These are phyloP conservation scores for Callipepla californica DNA, from an alignment of 2,113 vertebrate species.

Conservation along the genomic window DNA sequence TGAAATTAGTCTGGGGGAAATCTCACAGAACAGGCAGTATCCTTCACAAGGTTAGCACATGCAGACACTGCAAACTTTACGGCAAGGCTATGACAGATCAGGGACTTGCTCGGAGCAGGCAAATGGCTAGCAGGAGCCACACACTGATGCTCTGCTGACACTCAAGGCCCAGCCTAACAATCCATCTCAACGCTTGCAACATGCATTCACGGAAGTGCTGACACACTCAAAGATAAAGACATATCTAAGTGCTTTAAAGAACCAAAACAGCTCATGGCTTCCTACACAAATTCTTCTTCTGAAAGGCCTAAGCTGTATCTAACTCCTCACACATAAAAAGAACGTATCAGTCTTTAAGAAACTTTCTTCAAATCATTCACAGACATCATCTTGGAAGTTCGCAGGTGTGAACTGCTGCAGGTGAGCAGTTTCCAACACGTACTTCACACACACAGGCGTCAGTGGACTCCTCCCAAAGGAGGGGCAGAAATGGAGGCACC, in stretches of 20 bases:
- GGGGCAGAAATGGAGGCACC: not conserved
- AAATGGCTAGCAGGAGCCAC: not conserved
- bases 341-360: not conserved
- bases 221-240: slow-evolving; percentile 8
- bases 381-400: not conserved
- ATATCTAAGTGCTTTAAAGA: not conserved
- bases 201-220: not conserved
- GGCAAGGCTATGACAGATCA: not conserved
- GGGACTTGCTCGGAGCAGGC: not conserved
- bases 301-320: not conserved
- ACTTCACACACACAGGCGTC: accelerated
- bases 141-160: too few species aligned
- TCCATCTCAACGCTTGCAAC: not conserved
- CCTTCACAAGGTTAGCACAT: not conserved
- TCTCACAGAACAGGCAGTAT: not conserved
- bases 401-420: not conserved
- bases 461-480: not conserved
- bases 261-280: not conserved
- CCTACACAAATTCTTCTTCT: not conserved
- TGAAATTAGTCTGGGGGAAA: not conserved
- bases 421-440: not conserved
- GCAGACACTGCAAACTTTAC: not conserved
- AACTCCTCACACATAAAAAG: not conserved
- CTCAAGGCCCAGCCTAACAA: not conserved
- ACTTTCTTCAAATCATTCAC: not conserved